Conservation (phyloP, 2,888 invertebrate species). For the Axea sp. region DNA sequence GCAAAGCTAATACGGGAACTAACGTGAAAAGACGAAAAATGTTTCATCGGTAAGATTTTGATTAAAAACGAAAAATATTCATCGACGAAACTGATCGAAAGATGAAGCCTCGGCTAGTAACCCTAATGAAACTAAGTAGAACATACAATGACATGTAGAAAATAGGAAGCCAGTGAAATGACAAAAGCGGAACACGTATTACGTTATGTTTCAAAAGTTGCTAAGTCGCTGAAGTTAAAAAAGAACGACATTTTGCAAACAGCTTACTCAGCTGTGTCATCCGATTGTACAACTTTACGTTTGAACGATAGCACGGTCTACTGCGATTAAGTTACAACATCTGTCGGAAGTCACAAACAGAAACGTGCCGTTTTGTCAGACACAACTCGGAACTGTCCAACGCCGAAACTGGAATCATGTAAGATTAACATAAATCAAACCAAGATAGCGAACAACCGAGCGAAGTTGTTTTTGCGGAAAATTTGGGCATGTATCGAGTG, state of each 20-base stretch:
- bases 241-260: conserved; percentile 46
- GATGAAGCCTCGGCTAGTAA: conserved; percentile 52
- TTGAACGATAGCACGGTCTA: conserved; percentile 14
- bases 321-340: conserved; percentile 8
- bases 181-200: conserved; percentile 47
- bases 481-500: not conserved
- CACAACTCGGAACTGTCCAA: not conserved
- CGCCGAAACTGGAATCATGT: not conserved
- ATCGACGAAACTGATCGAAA: no score
- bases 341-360: no score
- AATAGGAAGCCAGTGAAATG: conserved; percentile 50
- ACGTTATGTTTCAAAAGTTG: conserved; percentile 40
- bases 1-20: no score
- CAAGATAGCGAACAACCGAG: not conserved
- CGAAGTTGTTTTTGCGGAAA: conserved; percentile 1
- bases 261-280: conserved; percentile 48
- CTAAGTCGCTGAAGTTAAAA: conserved; percentile 38
- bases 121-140: conserved; percentile 54
- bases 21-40: no score
- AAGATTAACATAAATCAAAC: conserved; percentile 17
- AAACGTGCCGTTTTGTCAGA: not conserved
- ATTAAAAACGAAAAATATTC: no score
- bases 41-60: no score
- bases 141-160: conserved; percentile 32
- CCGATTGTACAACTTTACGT: conserved; percentile 41